Evolutionary conservation across 2,888 invertebrate species (phyloP), one percentile per base, ranked within the genome.

Genomic region (Kuschelorhynchus macadamiae): DNA sequence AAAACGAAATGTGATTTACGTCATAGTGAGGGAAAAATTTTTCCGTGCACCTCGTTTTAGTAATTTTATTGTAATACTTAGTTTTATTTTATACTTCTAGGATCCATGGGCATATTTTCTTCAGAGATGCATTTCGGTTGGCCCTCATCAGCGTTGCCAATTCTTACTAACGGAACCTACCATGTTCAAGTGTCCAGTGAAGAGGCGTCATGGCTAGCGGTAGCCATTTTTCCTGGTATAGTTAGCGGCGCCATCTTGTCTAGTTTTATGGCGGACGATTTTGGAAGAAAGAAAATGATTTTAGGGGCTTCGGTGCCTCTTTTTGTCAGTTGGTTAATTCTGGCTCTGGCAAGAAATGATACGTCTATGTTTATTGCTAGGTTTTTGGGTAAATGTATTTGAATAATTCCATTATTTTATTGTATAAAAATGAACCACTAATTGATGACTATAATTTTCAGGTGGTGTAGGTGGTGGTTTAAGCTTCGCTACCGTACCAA

Each of bases 251-350:
- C 89, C 14, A 79, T 89, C 11, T 82, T 89, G 16, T 87, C 90
- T n/a, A 90, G 89, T 11, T 85, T 88, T 76, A 82, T 88, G 57
- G 89, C 90, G 47, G 89, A 91, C 79, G 84, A 85, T 71, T 85
- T 89, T 67, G 91, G 91, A 14, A 85, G 91, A 9, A 91, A 90
- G 78, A 86, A 85, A 7, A 87, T 89, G 21, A 84, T 91, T 11
- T 83, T 90, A n/a, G 78, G 88, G 25, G 86, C 89, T 11, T 88
- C 89, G 0, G 75, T 90, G 2, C 89, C 90, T 0, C 86, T 89
- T 74, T 87, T 88, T 71, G 61, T 88, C 30, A 88, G 89, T 65
- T 91, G 90, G 90, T 80, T 90, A 20, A 81, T 89, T 73, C 86
- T 90, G 72, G 88, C 88, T 66, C 79, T 86, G 20, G 89, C 90